These are phyloP conservation scores for Drosophila burlai DNA, from an alignment of 1,140 invertebrate species.

Conservation along the genomic window DNA sequence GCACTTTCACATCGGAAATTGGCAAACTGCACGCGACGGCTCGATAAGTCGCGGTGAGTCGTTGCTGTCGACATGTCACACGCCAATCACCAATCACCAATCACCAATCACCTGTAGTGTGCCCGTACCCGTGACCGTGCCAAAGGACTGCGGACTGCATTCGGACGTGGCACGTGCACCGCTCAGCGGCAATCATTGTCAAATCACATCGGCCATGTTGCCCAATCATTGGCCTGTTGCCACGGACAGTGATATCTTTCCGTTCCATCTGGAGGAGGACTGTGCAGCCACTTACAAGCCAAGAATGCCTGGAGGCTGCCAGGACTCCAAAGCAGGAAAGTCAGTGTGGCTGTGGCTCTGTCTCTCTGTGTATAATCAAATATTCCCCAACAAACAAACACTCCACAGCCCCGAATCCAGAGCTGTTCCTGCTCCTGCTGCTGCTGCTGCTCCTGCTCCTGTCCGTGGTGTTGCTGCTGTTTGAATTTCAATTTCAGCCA, in stretches of 20 bases:
- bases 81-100: slow-evolving; percentile 46
- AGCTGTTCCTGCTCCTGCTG: not conserved
- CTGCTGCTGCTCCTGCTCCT: not conserved
- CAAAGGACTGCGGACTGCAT: not conserved
- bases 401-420: not conserved
- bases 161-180: slow-evolving; percentile 4
- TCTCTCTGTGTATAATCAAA: slow-evolving; percentile 25
- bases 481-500: slow-evolving; percentile 53
- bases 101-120: slow-evolving; percentile 30
- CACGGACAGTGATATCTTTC: slow-evolving; percentile 19
- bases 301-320: slow-evolving; percentile 2
- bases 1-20: slow-evolving; percentile 62
- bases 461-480: not conserved
- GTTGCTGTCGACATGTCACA: slow-evolving; percentile 27
- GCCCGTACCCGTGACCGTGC: not conserved
- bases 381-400: slow-evolving; percentile 21
- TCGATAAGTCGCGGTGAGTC: slow-evolving; percentile 40
- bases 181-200: slow-evolving; percentile 48
- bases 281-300: slow-evolving; percentile 1
- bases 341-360: slow-evolving; percentile 8
- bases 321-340: not conserved
- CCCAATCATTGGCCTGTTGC: slow-evolving; percentile 29
- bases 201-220: slow-evolving; percentile 43
- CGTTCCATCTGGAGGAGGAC: not conserved
- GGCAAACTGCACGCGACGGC: slow-evolving; percentile 53